Evolutionary conservation across 2,113 vertebrate species (phyloP), one percentile per base, ranked within the genome.

Genomic region (Gobio gobio): DNA sequence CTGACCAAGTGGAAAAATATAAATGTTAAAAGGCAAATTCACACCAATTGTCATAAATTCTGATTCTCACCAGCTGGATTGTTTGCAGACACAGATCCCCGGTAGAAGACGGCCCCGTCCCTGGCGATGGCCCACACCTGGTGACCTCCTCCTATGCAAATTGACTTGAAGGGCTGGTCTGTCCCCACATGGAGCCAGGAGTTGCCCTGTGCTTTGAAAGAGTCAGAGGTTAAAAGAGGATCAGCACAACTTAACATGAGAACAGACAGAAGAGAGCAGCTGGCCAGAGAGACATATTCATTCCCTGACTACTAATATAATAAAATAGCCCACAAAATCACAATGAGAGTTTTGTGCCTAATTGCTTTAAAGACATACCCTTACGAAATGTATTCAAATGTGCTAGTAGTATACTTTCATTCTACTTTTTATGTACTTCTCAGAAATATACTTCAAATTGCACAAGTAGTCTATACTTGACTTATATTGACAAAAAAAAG

Each of bases 101-200:
- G 90, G 91, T 98, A 99, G 93, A 99, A 99, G 26, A 97, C 95
- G 0, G 97, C 96, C 64, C 98, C 97, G 0, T 99, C 98, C 84
- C 93, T 94, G 2, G 98, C 97, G 76, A 99, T 96, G 3, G 98
- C 98, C 98, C 98, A 99, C 87, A 99, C 97, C 87, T 99, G 97
- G 91, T 95, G 93, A 87, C 94, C 97, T 36, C 95, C 95, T 10
- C 98, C 98, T 0, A 99, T 93, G 59, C 96, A 97, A 88, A 99
- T 92, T 0, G 97, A 98, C 87, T 96, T 92, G 33, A 99, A 99
- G 59, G 98, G 97, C 91, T 99, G 98, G 84, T 99, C 97, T 7
- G 98, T 98, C 87, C 97, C 97, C 3, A 99, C 95, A 0, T 99
- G 98, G 16, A 99, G 96, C 98, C 98, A 99, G 26, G 97, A 98